These are phyloP conservation scores for Fabriciana adippe DNA, from an alignment of 2,888 invertebrate genomes.

Conservation along the genomic window DNA sequence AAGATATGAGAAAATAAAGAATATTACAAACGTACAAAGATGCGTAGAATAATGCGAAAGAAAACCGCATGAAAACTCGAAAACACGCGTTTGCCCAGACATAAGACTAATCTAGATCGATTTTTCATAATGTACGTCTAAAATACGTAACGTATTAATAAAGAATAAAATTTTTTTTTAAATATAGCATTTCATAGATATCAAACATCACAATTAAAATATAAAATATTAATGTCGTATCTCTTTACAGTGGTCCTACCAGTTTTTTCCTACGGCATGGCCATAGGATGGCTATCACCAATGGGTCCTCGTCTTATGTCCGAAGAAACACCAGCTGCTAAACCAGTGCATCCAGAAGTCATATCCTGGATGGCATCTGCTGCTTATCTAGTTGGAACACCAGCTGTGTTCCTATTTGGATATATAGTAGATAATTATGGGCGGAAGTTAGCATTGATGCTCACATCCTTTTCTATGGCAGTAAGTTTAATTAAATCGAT, in stretches of 20 bases:
- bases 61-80: too few species aligned
- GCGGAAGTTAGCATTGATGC: conserved; percentile 74
- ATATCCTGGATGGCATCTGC: conserved; percentile 83
- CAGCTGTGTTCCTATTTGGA: conserved; percentile 80
- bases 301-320: conserved; percentile 79
- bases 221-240: background rate
- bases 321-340: conserved; percentile 62
- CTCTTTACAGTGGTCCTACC: conserved; percentile 76
- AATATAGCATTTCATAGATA: too few species aligned
- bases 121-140: too few species aligned
- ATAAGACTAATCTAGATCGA: too few species aligned
- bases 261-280: conserved; percentile 79
- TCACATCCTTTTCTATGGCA: conserved; percentile 69
- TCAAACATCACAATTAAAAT: too few species aligned
- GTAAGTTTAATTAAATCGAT: conserved; percentile 51
- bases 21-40: too few species aligned
- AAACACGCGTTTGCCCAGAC: too few species aligned
- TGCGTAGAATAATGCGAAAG: too few species aligned
- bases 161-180: too few species aligned
- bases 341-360: conserved; percentile 69
- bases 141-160: too few species aligned
- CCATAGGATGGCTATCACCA: conserved; percentile 82
- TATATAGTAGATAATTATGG: conserved; percentile 78
- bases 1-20: too few species aligned
- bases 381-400: conserved; percentile 78